Percentiles rank a stretch among this genome's conserved stretches.
These are phyloP conservation scores for Calosoma granatense DNA, from an alignment of 1,140 invertebrate species.

Conservation along the genomic window DNA sequence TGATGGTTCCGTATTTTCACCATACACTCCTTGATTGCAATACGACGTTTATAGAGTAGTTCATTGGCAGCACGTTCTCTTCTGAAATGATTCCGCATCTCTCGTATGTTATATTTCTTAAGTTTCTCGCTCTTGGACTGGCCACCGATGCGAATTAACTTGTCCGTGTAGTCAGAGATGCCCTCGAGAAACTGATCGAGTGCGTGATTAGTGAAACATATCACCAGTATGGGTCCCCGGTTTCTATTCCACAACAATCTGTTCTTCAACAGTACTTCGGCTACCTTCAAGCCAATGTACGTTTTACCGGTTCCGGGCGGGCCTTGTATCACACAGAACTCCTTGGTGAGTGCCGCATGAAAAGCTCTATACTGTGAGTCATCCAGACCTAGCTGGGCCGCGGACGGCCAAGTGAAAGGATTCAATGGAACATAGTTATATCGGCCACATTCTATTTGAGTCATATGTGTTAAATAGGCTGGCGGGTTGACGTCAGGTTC, in stretches of 20 bases:
- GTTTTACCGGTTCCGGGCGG: constrained; percentile 77
- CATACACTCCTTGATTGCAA: constrained; percentile 14
- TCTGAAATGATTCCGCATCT: constrained; percentile 14
- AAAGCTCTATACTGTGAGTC: constrained; percentile 48
- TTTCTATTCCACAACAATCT: constrained; percentile 20
- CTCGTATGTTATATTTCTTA: constrained; percentile 37
- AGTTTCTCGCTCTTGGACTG: constrained; percentile 51
- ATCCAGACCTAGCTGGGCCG: constrained; percentile 39
- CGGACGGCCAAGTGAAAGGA: constrained; percentile 33
- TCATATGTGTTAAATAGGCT: constrained; percentile 18
- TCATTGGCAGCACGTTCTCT: neutral
- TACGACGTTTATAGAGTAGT: neutral
- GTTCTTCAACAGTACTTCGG: constrained; percentile 47
- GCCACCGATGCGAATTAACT: constrained; percentile 62
- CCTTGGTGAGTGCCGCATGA: constrained; percentile 44
- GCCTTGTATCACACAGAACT: constrained; percentile 68
- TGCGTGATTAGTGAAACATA: constrained; percentile 82
- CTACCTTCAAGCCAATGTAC: constrained; percentile 57
- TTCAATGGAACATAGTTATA: constrained; percentile 23
- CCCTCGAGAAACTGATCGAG: constrained; percentile 82
- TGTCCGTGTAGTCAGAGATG: constrained; percentile 41
- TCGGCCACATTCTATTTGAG: constrained; percentile 11
- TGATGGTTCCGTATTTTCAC: constrained; percentile 7
- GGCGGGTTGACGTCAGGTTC: constrained; percentile 22
- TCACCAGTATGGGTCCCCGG: constrained; percentile 54